Percentiles rank a stretch among this genome's conserved stretches.
phyloP scores from a whole-genome alignment of 2,113 vertebrate genomes.

The Colius striatus region DNA sequence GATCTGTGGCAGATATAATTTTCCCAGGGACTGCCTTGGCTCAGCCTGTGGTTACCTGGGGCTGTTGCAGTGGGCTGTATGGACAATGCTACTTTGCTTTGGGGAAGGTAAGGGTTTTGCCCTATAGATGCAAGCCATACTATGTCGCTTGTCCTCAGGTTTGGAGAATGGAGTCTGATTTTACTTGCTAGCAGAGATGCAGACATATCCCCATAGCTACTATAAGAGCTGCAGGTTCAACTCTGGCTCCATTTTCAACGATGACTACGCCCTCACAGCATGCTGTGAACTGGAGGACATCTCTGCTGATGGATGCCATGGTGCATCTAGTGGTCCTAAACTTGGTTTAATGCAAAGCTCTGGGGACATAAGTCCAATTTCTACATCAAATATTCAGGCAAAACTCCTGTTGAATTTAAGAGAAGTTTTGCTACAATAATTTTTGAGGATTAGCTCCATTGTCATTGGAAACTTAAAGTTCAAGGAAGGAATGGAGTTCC shows the following conservation, averaged over 20 bases:
- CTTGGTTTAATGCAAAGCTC: neutral
- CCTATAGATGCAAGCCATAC: neutral
- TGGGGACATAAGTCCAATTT: neutral
- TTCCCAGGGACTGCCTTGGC: neutral
- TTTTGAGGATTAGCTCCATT: neutral
- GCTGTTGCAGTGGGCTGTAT: neutral
- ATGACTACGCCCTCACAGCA: fast-evolving
- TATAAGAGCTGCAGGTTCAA: neutral
- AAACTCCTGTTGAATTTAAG: neutral
- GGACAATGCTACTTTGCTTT: neutral
- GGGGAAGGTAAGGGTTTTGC: neutral
- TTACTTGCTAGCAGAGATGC: neutral
- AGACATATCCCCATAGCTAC: neutral
- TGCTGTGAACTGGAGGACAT: neutral
- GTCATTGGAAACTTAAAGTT: neutral
- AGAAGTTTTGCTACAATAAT: neutral
- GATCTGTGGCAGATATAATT: neutral
- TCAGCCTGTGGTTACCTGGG: neutral
- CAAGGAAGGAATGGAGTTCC: neutral
- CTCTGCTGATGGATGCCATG: neutral
- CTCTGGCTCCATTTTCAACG: neutral
- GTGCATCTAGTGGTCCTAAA: neutral
- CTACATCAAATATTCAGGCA: neutral
- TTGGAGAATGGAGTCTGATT: neutral
- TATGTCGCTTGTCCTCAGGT: neutral